Conservation (phyloP, 2,113 vertebrate genomes). For the Lontra canadensis region DNA sequence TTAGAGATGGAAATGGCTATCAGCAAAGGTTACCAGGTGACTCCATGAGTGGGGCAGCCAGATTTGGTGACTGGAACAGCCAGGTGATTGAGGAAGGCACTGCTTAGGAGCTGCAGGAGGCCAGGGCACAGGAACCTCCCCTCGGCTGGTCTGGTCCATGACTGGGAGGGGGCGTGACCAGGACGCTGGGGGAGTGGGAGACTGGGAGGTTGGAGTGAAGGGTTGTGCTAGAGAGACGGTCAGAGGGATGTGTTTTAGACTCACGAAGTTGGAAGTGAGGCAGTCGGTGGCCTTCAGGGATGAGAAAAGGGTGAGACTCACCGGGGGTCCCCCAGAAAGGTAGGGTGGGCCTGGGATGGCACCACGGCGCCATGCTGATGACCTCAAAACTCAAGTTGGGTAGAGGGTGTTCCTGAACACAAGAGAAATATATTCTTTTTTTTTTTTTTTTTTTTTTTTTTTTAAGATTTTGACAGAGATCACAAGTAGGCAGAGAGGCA, state of each 20-base stretch:
- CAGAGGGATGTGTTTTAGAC: not conserved
- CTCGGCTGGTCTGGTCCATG: not conserved
- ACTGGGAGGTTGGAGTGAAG: not conserved
- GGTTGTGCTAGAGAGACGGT: not conserved
- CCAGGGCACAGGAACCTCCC: not conserved
- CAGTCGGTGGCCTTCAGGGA: not conserved
- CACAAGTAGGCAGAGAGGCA: no score
- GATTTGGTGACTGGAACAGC: not conserved
- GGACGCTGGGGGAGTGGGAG: accelerated
- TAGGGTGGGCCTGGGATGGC: not conserved
- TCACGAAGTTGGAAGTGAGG: not conserved
- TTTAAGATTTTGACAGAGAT: no score
- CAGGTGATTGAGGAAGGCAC: not conserved
- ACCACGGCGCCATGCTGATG: accelerated
- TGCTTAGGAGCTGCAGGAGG: not conserved
- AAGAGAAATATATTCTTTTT: not conserved
- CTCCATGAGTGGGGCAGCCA: not conserved
- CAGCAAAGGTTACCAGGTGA: not conserved
- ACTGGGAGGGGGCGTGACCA: accelerated
- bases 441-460: no score
- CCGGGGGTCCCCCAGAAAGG: not conserved
- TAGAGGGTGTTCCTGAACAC: not conserved
- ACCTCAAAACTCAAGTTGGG: not conserved
- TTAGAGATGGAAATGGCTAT: not conserved
- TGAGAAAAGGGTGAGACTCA: not conserved